phyloP scores from a whole-genome alignment of 1,140 invertebrate genomes.

The Drosophila leontia region DNA sequence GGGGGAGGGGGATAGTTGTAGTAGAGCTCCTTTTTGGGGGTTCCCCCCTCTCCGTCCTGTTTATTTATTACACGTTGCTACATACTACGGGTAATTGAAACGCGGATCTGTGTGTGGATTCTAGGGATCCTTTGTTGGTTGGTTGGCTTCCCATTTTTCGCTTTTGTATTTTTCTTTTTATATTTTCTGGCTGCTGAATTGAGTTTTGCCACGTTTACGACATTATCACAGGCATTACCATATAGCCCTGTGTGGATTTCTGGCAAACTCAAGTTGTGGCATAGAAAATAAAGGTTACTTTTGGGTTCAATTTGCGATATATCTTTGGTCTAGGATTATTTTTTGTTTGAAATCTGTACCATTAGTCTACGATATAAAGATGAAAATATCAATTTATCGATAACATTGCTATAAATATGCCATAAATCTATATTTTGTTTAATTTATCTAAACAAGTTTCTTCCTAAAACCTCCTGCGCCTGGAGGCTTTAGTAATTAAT shows the following conservation, averaged over 20 bases:
- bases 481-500: no score
- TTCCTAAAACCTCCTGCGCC: no score
- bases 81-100: slow-evolving; percentile 59
- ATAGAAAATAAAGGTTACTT: neutral
- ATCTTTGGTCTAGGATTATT: neutral
- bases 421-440: neutral
- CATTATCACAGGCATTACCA: slow-evolving; percentile 21
- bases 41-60: slow-evolving; percentile 12
- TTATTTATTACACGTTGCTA: slow-evolving; percentile 52
- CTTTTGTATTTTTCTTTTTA: neutral
- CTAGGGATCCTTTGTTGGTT: slow-evolving; percentile 21
- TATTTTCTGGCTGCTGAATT: slow-evolving; percentile 9
- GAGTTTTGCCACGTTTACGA: slow-evolving; percentile 23
- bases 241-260: no score
- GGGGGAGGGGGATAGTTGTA: no score
- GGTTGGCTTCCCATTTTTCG: slow-evolving; percentile 9
- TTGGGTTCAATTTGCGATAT: no score
- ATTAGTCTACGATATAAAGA: neutral
- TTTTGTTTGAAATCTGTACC: neutral
- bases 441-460: neutral
- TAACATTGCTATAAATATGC: neutral
- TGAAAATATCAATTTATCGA: neutral
- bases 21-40: slow-evolving; percentile 3
- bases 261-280: no score
- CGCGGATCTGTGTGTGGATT: slow-evolving; percentile 21